Conservation (phyloP, 2,888 invertebrate species). For the Stramonita haemastoma region DNA sequence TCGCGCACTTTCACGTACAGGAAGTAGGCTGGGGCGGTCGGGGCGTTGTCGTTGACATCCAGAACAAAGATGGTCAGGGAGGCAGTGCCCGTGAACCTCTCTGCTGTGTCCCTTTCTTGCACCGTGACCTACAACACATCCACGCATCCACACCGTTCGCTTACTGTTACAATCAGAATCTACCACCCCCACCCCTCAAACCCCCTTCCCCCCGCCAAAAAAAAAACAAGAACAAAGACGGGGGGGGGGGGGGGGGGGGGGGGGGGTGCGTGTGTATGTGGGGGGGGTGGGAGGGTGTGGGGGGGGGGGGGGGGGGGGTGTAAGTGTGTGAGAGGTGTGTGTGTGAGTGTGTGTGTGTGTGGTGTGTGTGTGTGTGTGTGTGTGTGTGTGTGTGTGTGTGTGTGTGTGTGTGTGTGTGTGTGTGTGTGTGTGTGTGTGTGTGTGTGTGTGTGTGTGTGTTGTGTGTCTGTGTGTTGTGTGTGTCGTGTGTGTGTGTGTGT, state of each 20-base stretch:
- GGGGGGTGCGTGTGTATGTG: neutral
- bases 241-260: no score
- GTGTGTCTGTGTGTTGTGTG: no score
- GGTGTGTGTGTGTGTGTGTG: neutral
- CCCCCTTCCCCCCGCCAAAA: no score
- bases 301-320: neutral
- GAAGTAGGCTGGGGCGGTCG: conserved; percentile 58
- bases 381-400: neutral
- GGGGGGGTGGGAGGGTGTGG: no score
- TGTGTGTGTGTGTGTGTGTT: neutral
- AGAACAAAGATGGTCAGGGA: conserved; percentile 62
- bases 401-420: neutral
- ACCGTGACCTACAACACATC: conserved; percentile 39
- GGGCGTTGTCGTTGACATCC: conserved; percentile 71
- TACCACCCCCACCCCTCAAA: no score
- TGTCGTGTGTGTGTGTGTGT: no score
- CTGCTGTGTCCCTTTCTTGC: conserved; percentile 50
- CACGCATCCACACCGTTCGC: neutral
- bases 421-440: neutral
- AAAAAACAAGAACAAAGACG: no score
- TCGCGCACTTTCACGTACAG: conserved; percentile 37
- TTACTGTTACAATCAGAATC: no score
- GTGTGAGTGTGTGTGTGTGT: neutral
- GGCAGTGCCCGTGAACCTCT: conserved; percentile 55
- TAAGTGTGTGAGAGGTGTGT: no score